phyloP scores from a whole-genome alignment of 2,113 vertebrate genomes.

The Apus apus region DNA sequence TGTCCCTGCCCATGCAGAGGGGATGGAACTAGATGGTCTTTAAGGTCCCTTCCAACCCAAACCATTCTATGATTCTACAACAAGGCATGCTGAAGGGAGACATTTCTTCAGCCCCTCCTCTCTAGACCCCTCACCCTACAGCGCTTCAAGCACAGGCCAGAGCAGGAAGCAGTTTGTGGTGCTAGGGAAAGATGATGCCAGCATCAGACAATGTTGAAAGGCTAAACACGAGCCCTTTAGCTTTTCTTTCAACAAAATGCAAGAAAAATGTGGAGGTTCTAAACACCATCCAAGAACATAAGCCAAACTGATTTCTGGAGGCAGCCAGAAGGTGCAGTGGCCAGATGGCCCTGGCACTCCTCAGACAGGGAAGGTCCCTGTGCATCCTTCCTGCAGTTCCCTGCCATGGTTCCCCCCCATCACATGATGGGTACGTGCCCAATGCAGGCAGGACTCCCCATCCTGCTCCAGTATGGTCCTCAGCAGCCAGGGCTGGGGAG shows the following conservation, averaged over 20 bases:
- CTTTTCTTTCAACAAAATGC: constrained; percentile 8
- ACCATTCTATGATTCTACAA: too few species aligned
- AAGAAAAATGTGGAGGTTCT: not conserved
- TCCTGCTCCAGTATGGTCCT: not conserved
- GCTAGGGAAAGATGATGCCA: not conserved
- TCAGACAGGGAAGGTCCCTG: not conserved
- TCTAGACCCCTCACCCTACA: not conserved
- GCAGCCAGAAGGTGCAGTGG: not conserved
- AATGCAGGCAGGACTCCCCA: not conserved
- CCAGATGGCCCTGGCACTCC: not conserved
- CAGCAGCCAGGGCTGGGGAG: not conserved
- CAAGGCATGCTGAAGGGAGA: not conserved
- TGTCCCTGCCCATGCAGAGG: too few species aligned
- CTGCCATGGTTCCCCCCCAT: not conserved
- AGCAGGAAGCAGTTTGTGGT: not conserved
- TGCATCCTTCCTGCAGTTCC: not conserved
- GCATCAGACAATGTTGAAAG: not conserved
- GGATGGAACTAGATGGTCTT: too few species aligned
- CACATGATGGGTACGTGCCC: not conserved
- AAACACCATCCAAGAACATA: not conserved
- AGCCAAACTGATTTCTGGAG: not conserved
- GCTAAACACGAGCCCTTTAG: not conserved
- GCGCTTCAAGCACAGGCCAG: not conserved
- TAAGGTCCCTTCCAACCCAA: too few species aligned
- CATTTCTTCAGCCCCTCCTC: not conserved